Evolutionary conservation across 2,113 vertebrate genomes (phyloP), one percentile per base, ranked within the genome.

Genomic region (Orthonyx spaldingii): DNA sequence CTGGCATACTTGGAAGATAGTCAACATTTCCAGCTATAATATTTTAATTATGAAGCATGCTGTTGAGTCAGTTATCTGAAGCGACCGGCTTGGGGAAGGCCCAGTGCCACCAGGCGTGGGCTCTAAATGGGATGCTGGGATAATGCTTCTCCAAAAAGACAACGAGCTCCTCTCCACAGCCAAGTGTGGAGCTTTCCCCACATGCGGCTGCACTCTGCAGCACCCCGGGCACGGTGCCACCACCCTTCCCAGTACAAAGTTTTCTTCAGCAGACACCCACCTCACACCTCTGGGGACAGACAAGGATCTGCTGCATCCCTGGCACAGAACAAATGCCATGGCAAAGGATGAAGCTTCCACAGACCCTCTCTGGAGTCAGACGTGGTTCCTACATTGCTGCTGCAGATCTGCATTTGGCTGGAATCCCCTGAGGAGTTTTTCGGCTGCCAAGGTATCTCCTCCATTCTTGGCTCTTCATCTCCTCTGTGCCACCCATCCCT

Each of bases 1-100:
- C 93, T 96, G 96, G 91, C 95, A 90, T 27, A 71, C 72, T 87
- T 96, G 95, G 95, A 96, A 93, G 81, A 82, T 10, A 85, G 70
- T 96, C 93, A 96, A 93, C 76, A 72, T 49, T 93, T 69, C 74
- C 91, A 95, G 69, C 87, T 91, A 90, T 93, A 94, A 91, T 96
- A 94, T 91, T 95, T 94, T 95, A 94, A 96, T 96, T 92, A 95
- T 27, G 80, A 85, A 91, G 64, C 61, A 26, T 41, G 76, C 77
- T 74, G 65, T 84, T 68, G 63, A 91, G 80, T 52, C 80, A 70
- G 59, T 53, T 53, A 26, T 28, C 33, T 19, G 72, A 75, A 84
- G 81, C 14, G 1, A 32, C 21, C 1, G 0, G 64, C 83, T 37
- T 17, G 24, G 75, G 28, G n/a, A 79, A 53, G 71, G 56, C 84